Percentiles rank a stretch among this genome's conserved stretches.
These are phyloP conservation scores for Malacoraja senta DNA, from an alignment of 2,797 vertebrate genomes.

Conservation along the genomic window DNA sequence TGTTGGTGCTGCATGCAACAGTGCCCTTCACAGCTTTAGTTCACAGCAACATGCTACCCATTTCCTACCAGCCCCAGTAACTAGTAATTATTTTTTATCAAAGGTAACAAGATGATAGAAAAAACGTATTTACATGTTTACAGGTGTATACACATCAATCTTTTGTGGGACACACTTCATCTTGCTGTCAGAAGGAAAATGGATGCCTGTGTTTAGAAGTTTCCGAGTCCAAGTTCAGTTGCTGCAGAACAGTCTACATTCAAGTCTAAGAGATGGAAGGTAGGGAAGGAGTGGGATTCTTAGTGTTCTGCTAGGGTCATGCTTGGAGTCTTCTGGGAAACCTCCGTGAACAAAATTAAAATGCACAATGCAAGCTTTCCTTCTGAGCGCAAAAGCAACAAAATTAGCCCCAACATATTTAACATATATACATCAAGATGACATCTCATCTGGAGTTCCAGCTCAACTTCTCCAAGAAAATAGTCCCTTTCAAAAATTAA, in stretches of 20 bases:
- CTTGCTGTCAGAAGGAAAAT: conserved; percentile 59
- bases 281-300: conserved; percentile 40
- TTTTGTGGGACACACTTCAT: conserved; percentile 59
- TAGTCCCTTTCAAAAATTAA: conserved; percentile 36
- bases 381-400: conserved; percentile 57
- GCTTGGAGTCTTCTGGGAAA: conserved; percentile 13
- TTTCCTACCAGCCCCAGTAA: conserved; percentile 79
- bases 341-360: conserved; percentile 34
- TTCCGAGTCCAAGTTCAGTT: conserved; percentile 53
- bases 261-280: conserved; percentile 41
- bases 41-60: conserved; percentile 62
- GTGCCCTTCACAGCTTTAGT: conserved; percentile 73
- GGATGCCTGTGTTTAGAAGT: conserved; percentile 62
- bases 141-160: conserved; percentile 75
- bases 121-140: conserved; percentile 71
- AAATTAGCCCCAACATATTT: conserved; percentile 60
- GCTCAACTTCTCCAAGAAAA: conserved; percentile 61
- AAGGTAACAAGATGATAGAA: conserved; percentile 57
- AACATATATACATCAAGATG: conserved; percentile 38
- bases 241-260: conserved; percentile 47
- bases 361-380: conserved; percentile 52
- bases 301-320: conserved; percentile 61
- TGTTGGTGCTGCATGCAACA: conserved; percentile 63
- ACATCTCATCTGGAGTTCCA: conserved; percentile 57
- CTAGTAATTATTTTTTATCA: conserved; percentile 63